phyloP scores from a whole-genome alignment of 2,888 invertebrate genomes.

The Catocala fraxini region DNA sequence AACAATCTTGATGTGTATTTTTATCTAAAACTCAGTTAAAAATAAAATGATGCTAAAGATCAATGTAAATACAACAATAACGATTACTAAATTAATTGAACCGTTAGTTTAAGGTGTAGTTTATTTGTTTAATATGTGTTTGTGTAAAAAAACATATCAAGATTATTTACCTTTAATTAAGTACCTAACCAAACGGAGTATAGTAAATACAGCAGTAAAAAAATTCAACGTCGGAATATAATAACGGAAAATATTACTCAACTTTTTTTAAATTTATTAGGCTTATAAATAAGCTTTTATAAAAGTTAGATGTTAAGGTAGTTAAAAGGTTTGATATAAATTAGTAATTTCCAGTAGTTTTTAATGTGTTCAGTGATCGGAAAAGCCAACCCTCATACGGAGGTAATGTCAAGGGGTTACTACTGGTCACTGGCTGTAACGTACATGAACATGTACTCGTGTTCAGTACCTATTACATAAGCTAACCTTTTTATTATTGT shows the following conservation, averaged over 20 bases:
- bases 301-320: constrained; percentile 54
- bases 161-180: no score
- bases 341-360: constrained; percentile 56
- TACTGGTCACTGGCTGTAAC: constrained; percentile 52
- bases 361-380: constrained; percentile 61
- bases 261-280: constrained; percentile 10
- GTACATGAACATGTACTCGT: constrained; percentile 1
- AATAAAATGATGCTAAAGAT: no score
- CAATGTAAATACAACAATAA: no score
- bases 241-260: constrained; percentile 15
- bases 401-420: constrained; percentile 60
- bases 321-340: constrained; percentile 53
- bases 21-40: no score
- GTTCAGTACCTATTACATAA: constrained; percentile 1
- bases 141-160: no score
- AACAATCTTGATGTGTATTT: no score
- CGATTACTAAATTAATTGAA: no score
- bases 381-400: constrained; percentile 58
- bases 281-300: constrained; percentile 20
- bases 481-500: constrained; percentile 4
- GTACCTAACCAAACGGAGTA: no score
- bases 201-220: neutral
- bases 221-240: constrained; percentile 7
- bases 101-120: no score
- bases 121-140: no score